These are phyloP conservation scores for Lucilia cuprina DNA, from an alignment of 1,140 invertebrate species.

Conservation along the genomic window DNA sequence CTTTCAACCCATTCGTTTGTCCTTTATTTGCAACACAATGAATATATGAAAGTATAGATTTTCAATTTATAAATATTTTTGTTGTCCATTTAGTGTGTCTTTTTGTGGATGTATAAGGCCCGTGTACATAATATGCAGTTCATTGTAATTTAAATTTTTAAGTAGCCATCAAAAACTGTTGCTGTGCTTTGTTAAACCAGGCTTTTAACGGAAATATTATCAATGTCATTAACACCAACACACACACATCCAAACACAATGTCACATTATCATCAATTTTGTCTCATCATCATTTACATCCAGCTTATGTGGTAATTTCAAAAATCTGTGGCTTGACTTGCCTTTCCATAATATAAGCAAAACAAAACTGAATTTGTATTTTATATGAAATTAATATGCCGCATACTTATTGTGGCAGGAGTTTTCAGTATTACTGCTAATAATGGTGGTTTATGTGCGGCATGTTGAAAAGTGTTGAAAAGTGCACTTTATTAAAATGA, in stretches of 20 bases:
- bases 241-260: not conserved
- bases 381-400: slow-evolving; percentile 32
- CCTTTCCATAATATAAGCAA: not conserved
- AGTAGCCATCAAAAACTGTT: slow-evolving; percentile 35
- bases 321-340: slow-evolving; percentile 23
- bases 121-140: not conserved
- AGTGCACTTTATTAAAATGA: slow-evolving; percentile 12
- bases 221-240: not conserved
- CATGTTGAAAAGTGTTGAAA: not conserved
- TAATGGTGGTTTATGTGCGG: not conserved
- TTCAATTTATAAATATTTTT: slow-evolving; percentile 1
- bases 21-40: too few species aligned
- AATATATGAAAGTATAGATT: not conserved
- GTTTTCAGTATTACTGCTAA: not conserved
- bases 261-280: not conserved
- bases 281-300: slow-evolving; percentile 13
- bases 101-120: not conserved
- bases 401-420: not conserved
- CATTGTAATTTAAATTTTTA: slow-evolving; percentile 33
- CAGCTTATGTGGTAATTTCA: slow-evolving; percentile 29
- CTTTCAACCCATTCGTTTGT: too few species aligned
- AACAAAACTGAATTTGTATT: not conserved
- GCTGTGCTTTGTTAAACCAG: slow-evolving; percentile 19
- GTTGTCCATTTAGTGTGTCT: not conserved
- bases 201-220: slow-evolving; percentile 17